phyloP scores from a whole-genome alignment of 2,797 vertebrate genomes.

The Streptopelia turtur region DNA sequence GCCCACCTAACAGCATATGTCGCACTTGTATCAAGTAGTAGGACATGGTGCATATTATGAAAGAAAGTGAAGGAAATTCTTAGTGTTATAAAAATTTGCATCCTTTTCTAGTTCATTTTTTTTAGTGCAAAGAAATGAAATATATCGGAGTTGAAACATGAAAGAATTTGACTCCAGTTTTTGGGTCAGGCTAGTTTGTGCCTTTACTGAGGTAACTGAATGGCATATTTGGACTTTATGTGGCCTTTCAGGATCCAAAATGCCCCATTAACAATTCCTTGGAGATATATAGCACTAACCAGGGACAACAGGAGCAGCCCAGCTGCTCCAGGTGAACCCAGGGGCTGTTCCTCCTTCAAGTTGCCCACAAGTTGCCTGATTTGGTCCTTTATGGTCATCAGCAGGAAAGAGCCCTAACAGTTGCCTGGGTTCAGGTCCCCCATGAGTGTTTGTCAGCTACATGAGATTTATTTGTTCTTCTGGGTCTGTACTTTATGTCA shows the following conservation, averaged over 20 bases:
- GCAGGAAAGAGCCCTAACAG: not conserved
- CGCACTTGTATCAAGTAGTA: slow-evolving; percentile 1
- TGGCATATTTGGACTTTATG: not conserved
- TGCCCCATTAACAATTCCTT: not conserved
- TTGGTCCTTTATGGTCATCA: not conserved
- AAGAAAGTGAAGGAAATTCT: slow-evolving; percentile 25
- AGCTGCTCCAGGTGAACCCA: not conserved
- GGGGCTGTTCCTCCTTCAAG: not conserved
- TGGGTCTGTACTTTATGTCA: not conserved
- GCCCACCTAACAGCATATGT: slow-evolving; percentile 33
- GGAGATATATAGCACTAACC: not conserved
- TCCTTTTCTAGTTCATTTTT: slow-evolving; percentile 32
- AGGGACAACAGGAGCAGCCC: not conserved
- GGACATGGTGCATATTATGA: slow-evolving; percentile 16
- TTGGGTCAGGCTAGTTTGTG: not conserved
- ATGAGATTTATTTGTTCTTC: not conserved
- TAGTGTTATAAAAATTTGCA: slow-evolving; percentile 15
- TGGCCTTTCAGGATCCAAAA: not conserved
- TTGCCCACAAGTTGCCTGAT: not conserved
- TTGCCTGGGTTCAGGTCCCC: not conserved
- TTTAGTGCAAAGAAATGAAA: slow-evolving; percentile 23
- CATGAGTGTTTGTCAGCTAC: not conserved
- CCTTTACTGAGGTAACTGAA: not conserved
- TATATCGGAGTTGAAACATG: not conserved
- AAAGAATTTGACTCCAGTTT: not conserved